A percentile compares a stretch with the other conserved stretches of the same genome.
These are phyloP conservation scores for Heteromurus nitidus DNA, from an alignment of 2,888 invertebrate genomes.

Conservation along the genomic window DNA sequence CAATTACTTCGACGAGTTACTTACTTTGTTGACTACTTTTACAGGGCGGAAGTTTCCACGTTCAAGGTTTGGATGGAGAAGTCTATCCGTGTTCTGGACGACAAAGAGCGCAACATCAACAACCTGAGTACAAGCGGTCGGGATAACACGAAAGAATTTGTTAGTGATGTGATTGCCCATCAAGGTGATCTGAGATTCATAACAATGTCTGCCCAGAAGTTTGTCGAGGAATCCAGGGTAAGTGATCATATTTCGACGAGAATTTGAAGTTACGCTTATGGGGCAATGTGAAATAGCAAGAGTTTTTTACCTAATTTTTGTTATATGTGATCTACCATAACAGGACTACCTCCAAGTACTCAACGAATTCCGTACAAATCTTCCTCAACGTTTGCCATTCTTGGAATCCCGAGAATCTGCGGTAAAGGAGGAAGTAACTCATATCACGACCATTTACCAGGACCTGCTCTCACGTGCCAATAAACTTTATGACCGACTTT, in stretches of 20 bases:
- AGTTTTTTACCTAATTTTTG: no score
- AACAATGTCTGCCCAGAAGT: conserved; percentile 96
- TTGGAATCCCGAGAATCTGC: conserved; percentile 85
- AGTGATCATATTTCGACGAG: conserved; percentile 68
- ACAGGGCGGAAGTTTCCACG: conserved; percentile 81
- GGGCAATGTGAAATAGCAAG: no score
- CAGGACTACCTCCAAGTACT: conserved; percentile 87
- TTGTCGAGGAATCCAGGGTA: conserved; percentile 94
- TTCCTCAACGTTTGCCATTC: conserved; percentile 89
- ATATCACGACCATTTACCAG: conserved; percentile 84
- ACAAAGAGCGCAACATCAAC: conserved; percentile 88
- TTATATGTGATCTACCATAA: conserved; percentile 58
- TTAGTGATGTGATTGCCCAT: conserved; percentile 94
- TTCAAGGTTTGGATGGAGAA: conserved; percentile 91
- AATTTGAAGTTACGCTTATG: no score
- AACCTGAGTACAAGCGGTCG: conserved; percentile 78
- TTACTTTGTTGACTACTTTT: neutral
- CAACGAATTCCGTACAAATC: conserved; percentile 90
- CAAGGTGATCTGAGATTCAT: conserved; percentile 97
- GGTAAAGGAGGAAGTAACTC: conserved; percentile 86
- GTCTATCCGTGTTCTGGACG: conserved; percentile 86
- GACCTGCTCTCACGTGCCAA: conserved; percentile 90
- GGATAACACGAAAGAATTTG: conserved; percentile 90
- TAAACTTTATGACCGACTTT: conserved; percentile 86
- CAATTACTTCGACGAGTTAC: neutral